A percentile compares a stretch with the other conserved stretches of the same genome.
These are phyloP conservation scores for Antheraea yamamai DNA, from an alignment of 2,888 invertebrate genomes.

Conservation along the genomic window DNA sequence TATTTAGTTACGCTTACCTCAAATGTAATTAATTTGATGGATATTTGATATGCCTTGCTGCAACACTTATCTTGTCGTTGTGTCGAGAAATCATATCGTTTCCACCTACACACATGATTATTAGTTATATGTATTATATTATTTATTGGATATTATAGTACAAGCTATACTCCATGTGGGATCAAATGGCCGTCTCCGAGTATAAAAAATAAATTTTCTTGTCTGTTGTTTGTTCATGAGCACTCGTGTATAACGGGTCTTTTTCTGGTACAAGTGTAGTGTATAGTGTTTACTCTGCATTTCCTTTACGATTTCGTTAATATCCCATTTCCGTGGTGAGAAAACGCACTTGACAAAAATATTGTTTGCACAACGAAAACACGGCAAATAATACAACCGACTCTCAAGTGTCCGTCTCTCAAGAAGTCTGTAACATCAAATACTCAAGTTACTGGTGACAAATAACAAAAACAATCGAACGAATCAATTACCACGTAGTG, in stretches of 20 bases:
- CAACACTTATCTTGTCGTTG: too few species aligned
- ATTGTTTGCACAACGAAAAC: conserved; percentile 14
- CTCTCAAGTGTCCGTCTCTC: background rate
- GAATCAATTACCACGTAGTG: conserved; percentile 60
- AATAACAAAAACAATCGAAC: conserved; percentile 37
- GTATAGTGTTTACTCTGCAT: background rate
- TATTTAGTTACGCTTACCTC: background rate
- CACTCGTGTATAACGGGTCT: background rate
- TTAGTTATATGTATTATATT: background rate
- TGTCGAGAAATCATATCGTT: too few species aligned
- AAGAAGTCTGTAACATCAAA: background rate
- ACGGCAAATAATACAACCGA: background rate
- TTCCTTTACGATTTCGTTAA: conserved; percentile 6
- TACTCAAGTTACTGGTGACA: background rate
- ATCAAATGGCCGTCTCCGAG: background rate
- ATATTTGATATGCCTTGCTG: background rate
- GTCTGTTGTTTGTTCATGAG: background rate
- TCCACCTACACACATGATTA: too few species aligned
- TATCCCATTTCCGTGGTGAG: conserved; percentile 1
- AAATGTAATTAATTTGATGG: background rate
- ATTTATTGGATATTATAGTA: background rate
- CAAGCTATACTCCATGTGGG: background rate
- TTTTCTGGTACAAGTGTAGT: background rate
- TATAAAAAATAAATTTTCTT: background rate
- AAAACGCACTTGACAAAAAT: conserved; percentile 15